phyloP scores from a whole-genome alignment of 2,113 vertebrate species.

The Pantherophis guttatus region DNA sequence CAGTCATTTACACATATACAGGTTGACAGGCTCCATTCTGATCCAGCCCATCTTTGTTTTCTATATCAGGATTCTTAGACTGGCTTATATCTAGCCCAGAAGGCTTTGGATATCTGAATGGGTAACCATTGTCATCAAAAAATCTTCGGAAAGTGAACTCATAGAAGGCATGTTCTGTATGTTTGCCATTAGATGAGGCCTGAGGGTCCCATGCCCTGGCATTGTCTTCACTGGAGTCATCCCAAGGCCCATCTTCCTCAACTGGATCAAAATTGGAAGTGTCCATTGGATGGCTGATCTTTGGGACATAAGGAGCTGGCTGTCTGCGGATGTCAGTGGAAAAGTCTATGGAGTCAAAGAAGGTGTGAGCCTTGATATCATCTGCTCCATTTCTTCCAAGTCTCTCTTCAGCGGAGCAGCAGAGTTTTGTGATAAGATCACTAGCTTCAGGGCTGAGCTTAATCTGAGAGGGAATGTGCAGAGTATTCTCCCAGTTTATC shows the following conservation, averaged over 20 bases:
- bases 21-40: conserved; percentile 87
- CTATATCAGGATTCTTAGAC: conserved; percentile 55
- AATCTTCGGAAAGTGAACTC: conserved; percentile 98
- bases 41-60: conserved; percentile 60
- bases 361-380: conserved; percentile 93
- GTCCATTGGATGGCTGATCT: conserved; percentile 96
- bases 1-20: conserved; percentile 86
- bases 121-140: conserved; percentile 96
- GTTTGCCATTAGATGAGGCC: conserved; percentile 81
- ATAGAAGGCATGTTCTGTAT: conserved; percentile 96
- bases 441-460: conserved; percentile 89
- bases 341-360: conserved; percentile 89
- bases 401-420: conserved; percentile 89
- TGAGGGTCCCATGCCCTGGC: conserved; percentile 83
- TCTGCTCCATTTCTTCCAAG: conserved; percentile 88
- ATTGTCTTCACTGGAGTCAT: conserved; percentile 82
- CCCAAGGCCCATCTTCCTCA: conserved; percentile 91
- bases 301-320: conserved; percentile 91
- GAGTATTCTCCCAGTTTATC: conserved; percentile 96
- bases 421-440: conserved; percentile 91
- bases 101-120: conserved; percentile 94
- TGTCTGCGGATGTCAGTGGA: conserved; percentile 90
- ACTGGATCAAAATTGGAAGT: conserved; percentile 99
- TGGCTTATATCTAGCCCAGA: conserved; percentile 62
- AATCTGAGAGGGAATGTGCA: conserved; percentile 92